Base-by-base conservation (phyloP, 2,113 vertebrate genomes). In the Clupea harengus region DNA sequence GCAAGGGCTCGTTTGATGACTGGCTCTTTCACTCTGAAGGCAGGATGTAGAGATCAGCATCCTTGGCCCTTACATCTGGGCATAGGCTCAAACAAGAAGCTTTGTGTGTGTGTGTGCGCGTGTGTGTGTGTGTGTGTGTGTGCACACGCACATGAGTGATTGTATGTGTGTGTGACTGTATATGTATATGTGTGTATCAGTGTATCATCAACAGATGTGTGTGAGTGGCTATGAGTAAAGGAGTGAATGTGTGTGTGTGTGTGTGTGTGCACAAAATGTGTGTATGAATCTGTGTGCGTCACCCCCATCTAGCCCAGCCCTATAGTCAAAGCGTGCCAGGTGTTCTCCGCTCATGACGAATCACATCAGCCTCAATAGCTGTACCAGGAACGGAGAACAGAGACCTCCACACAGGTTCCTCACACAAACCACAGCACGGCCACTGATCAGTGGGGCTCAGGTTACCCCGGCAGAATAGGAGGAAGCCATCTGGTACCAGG, bases 1-100 rank as follows among this genome's bases (percentile, higher is more conserved):
- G 54, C 52, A 18, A 60, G 13, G 44, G 80, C 86, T 90, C 72
- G 88, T 95, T 93, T 93, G 90, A 92, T 92, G 89, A 90, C 88
- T 87, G 64, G 84, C n/a, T 89, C 91, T 92, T 92, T 91, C 78
- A 91, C 89, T 91, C 67, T 81, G 85, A 78, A 22, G 22, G 89
- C 92, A 94, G 94, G 92, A 94, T 94, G 94, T 94, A 80, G 91
- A 84, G 91, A 91, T 90, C 85, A 81, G 90, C 89, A 91, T 90
- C 88, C 84, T 92, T 94, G 93, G 94, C 94, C 82, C 52, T 85
- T 93, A 91, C 93, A 94, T 94, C 89, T 93, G 93, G 93, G 91
- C 85, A 82, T 80, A 78, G 89, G 50, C 87, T 93, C 13, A 86
- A 94, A 95, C 94, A 95, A 94, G 91, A 93, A 93, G 93, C 95